Evolutionary conservation across 2,888 invertebrate species (phyloP).

Genomic region (Nephrotoma guestfalica): DNA sequence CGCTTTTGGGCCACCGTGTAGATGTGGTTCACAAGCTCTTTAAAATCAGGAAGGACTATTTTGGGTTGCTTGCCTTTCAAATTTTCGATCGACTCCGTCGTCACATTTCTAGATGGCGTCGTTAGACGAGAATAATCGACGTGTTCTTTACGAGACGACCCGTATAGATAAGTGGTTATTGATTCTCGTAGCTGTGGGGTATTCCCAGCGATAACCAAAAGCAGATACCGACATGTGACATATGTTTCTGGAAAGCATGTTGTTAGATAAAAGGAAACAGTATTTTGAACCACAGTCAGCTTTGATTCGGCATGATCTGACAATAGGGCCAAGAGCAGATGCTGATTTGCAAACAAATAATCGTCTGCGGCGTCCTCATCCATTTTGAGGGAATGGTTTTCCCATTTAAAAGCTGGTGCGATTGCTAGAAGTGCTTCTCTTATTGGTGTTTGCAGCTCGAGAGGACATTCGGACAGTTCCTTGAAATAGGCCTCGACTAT

Average conservation of each 20-base stretch:
- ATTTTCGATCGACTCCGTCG: conserved; percentile 7
- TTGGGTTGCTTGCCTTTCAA: conserved; percentile 21
- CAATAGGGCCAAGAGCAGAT: conserved; percentile 45
- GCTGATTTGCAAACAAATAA: conserved; percentile 28
- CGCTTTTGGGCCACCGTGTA: conserved; percentile 49
- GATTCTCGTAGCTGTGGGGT: conserved; percentile 30
- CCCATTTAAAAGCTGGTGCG: conserved; percentile 44
- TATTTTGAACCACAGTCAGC: conserved; percentile 65
- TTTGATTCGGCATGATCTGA: conserved; percentile 62
- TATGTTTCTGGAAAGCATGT: conserved; percentile 70
- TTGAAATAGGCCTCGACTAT: conserved; percentile 29
- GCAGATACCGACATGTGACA: conserved; percentile 65
- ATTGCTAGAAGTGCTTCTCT: conserved; percentile 54
- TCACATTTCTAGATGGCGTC: conserved; percentile 21
- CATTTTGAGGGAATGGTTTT: conserved; percentile 14
- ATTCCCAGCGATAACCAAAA: conserved; percentile 73
- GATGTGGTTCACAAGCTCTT: conserved; percentile 54
- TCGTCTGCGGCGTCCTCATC: conserved; percentile 19
- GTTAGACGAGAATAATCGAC: conserved; percentile 32
- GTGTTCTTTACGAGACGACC: conserved; percentile 43
- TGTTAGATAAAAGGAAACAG: conserved; percentile 67
- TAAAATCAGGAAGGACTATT: conserved; percentile 53
- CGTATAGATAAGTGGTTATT: conserved; percentile 42
- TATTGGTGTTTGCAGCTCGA: conserved; percentile 46
- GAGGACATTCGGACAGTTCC: conserved; percentile 24